Evolutionary conservation across 2,113 vertebrate species (phyloP), one percentile per base, ranked within the genome.

Genomic region (Sinocyclocheilus grahami): DNA sequence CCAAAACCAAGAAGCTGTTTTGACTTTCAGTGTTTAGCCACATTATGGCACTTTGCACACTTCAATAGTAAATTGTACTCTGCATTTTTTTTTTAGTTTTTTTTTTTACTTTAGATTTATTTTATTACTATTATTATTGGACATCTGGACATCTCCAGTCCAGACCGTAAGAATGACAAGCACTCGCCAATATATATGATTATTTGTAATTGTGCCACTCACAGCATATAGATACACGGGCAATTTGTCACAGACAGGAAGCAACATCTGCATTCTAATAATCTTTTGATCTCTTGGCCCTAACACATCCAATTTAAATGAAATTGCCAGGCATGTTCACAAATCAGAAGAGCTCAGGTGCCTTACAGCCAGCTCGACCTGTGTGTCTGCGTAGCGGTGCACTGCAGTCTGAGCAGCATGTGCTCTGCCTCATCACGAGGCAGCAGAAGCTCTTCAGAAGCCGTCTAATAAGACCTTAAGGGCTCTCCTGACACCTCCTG

Each of bases 391-490:
- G 33, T 72, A 71, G 6, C 13, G 5, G 58, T 13, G 18, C 58
- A 63, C 71, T 76, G 58, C 55, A 76, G 69, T 79, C 55, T 39
- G 24, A 80, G 62, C 58, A 82, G 71, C 55, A 74, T 76, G 81
- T 86, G 79, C 27, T 77, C 5, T 27, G 7, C 7, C 37, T 84
- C 42, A 86, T 87, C 75, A 74, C 60, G 53, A 86, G 78, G 86
- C 85, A 84, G 63, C 39, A 83, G 48, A 48, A 67, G 33, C 77
- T 87, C 84, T 67, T 84, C 62, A 58, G 67, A 58, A 12, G 86
- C 60, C 46, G 24, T 86, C 58, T 89, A 89, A 89, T 89, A 88
- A 89, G 88, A 85, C 84, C 74, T 80, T 86, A 67, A 80, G 89
- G 82, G 84, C 85, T 87, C 86, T 86, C 78, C 74, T 86, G 79